Evolutionary conservation across 1,140 invertebrate genomes (phyloP).

Genomic region (Copidosoma floridanum): DNA sequence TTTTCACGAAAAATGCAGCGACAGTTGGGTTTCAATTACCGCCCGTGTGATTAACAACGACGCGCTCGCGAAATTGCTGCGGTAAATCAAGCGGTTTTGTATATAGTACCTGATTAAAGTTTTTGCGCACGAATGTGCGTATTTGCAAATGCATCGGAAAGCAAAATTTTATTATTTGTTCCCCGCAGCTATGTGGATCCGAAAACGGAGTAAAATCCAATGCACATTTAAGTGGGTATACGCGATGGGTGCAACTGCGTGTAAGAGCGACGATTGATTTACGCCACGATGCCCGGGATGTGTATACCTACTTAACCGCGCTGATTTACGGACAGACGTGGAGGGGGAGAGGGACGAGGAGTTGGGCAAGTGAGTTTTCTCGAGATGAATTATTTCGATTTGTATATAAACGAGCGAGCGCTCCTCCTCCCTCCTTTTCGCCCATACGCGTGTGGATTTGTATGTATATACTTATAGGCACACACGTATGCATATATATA

Average conservation of each 20-base stretch:
- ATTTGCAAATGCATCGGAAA: too few relatives aligned
- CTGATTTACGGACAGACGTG: slow-evolving; percentile 4
- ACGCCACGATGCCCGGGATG: slow-evolving; percentile 24
- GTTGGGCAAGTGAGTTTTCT: slow-evolving; percentile 21
- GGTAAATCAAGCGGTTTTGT: background rate
- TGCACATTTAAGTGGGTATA: too few relatives aligned
- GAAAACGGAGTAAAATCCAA: too few relatives aligned
- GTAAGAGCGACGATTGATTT: background rate
- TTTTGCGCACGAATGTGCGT: too few relatives aligned
- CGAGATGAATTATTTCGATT: slow-evolving; percentile 18
- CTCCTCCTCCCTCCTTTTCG: slow-evolving; percentile 50
- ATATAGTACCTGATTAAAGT: background rate
- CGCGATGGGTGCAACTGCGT: too few relatives aligned
- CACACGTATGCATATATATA: too few relatives aligned
- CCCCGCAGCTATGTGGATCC: too few relatives aligned
- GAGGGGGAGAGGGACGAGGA: too few relatives aligned
- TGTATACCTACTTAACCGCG: slow-evolving; percentile 24
- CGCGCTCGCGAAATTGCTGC: background rate
- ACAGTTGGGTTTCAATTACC: background rate
- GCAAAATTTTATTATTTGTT: too few relatives aligned
- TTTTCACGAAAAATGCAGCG: background rate
- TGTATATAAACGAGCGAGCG: slow-evolving; percentile 50
- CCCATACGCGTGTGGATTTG: too few relatives aligned
- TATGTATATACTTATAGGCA: too few relatives aligned
- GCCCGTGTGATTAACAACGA: background rate